phyloP scores from a whole-genome alignment of 2,113 vertebrate genomes.

The Cynocephalus volans region DNA sequence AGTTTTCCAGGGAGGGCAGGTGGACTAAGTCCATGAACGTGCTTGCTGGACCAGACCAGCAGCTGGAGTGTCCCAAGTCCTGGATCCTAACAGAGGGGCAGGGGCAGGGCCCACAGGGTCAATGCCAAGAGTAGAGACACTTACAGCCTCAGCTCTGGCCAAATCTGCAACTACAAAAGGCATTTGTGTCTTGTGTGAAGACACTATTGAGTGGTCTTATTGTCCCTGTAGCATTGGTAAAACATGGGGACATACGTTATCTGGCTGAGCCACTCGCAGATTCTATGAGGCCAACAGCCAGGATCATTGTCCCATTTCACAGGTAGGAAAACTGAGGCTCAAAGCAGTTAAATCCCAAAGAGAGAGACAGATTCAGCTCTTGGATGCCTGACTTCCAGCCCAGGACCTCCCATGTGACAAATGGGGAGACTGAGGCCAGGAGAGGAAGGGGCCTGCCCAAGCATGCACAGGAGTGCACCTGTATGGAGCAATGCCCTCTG shows the following conservation, averaged over 20 bases:
- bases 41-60: accelerated
- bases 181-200: background rate
- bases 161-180: background rate
- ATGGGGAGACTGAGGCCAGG: background rate
- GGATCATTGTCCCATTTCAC: background rate
- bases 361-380: background rate
- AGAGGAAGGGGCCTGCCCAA: background rate
- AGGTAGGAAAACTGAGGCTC: background rate
- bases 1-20: accelerated
- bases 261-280: accelerated
- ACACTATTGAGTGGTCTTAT: accelerated
- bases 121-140: background rate
- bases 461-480: background rate
- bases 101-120: background rate
- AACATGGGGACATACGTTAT: accelerated
- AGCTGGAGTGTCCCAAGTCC: background rate
- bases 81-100: accelerated
- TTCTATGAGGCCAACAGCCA: background rate
- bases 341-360: background rate
- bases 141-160: background rate
- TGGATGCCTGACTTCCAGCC: accelerated
- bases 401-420: background rate
- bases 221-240: background rate
- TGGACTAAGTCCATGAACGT: background rate
- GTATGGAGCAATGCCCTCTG: background rate